phyloP scores from a whole-genome alignment of 2,113 vertebrate genomes.

The Eolophus roseicapilla region DNA sequence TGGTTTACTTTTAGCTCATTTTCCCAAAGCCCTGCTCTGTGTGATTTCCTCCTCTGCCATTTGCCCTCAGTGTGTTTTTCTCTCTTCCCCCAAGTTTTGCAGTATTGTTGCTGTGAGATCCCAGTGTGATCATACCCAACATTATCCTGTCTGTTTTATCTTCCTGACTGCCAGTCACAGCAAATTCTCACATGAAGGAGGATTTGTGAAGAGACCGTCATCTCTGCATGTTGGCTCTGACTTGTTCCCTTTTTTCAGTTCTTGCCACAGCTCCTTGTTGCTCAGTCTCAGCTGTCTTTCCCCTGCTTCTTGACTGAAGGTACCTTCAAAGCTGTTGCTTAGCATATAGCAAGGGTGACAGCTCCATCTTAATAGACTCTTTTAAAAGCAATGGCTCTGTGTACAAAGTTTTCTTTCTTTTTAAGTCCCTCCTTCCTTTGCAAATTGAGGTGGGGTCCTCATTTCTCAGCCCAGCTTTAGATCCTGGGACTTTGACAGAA shows the following conservation, averaged over 20 bases:
- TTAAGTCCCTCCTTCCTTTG: background rate
- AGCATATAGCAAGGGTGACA: background rate
- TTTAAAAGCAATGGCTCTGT: background rate
- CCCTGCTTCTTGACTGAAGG: background rate
- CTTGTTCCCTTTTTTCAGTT: conserved; percentile 15
- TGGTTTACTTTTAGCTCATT: background rate
- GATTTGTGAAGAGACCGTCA: conserved; percentile 24
- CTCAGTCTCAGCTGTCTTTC: conserved; percentile 14
- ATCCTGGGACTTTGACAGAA: background rate
- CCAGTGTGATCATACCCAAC: background rate
- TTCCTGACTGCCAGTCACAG: background rate
- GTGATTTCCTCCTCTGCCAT: background rate
- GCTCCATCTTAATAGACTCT: background rate
- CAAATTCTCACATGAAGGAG: conserved; percentile 55
- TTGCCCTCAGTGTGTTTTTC: background rate
- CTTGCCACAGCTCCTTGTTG: conserved; percentile 17
- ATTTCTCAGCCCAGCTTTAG: background rate
- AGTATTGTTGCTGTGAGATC: background rate
- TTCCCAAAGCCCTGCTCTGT: background rate
- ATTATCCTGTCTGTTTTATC: background rate
- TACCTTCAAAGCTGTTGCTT: background rate
- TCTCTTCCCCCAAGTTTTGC: background rate
- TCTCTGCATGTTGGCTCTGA: background rate
- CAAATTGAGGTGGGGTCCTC: background rate
- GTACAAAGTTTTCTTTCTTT: background rate